Base-by-base conservation (phyloP, 92 coral and sea anemone species). In the Bergia sp. region DNA sequence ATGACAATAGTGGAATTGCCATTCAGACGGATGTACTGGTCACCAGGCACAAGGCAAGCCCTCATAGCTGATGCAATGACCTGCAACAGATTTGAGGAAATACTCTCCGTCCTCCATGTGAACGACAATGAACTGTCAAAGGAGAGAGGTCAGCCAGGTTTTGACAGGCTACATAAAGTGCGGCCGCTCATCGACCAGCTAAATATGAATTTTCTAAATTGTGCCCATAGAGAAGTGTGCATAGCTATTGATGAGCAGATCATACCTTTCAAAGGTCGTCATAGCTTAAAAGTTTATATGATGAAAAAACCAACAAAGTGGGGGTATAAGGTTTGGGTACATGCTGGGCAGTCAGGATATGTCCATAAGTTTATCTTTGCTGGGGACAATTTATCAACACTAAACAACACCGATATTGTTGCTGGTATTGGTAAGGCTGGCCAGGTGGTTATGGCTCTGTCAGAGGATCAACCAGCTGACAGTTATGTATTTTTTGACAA, bases 261-360 rank as follows among this genome's bases (percentile, higher is more conserved):
- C 11, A 36, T 82, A 61, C 81, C 88, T 13, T 85, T 66, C 80
- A 85, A 85, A 38, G 88, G 88, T 37, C 47, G 82, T 12, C 88
- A 85, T 39, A 69, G 80, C 37, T 12, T 43, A 38, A 85, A 85
- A 39, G 50, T 36, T 20, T 64, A 85, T 36, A 85, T 85, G 88
- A 37, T 18, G 21, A 85, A 85, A 43, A 85, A 67, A 3, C 88
- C 88, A 66, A 64, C 23, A 37, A 85, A 85, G 40, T 85, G 88
- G 88, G 55, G 81, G 2, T 85, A 69, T 78, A 85, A 85, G 44
- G 50, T 85, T 1, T 85, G 88, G 88, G 77, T 61, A 5, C 81
- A 44, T 10, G 88, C 88, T 85, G 88, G 88, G 7, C 77, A 65
- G 40, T 85, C 88, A 67, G 82, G 82, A 12, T 85, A 85, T 66